A percentile compares a stretch with the other conserved stretches of the same genome.
phyloP scores from a whole-genome alignment of 2,888 invertebrate genomes.

The Himalopsyche anomala region DNA sequence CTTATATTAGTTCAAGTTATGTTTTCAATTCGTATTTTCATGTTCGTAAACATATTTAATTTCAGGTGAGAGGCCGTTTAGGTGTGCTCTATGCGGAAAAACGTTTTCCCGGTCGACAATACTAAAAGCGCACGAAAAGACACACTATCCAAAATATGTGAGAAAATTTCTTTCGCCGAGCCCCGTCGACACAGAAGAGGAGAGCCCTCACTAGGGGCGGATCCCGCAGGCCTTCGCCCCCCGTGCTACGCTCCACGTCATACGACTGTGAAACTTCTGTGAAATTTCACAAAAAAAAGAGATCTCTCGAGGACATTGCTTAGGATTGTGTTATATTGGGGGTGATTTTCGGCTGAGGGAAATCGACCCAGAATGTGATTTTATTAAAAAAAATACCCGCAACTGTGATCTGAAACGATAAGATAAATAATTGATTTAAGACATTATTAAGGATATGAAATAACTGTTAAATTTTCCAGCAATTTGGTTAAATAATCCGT shows the following conservation, averaged over 20 bases:
- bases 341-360: constrained; percentile 51
- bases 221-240: constrained; percentile 51
- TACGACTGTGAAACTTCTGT: constrained; percentile 58
- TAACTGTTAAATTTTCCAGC: constrained; percentile 63
- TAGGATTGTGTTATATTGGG: constrained; percentile 49
- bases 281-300: constrained; percentile 52
- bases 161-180: constrained; percentile 92
- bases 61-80: constrained; percentile 89
- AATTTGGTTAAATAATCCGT: constrained; percentile 58
- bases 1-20: too few relatives aligned
- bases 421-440: constrained; percentile 68
- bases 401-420: constrained; percentile 78
- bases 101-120: constrained; percentile 94
- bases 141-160: constrained; percentile 94
- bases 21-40: neutral
- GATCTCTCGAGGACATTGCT: constrained; percentile 42
- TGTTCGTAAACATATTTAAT: constrained; percentile 57
- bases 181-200: constrained; percentile 89
- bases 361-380: constrained; percentile 73
- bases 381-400: constrained; percentile 72
- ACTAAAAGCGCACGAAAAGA: constrained; percentile 94
- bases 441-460: constrained; percentile 67
- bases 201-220: constrained; percentile 83
- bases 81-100: constrained; percentile 92
- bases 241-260: constrained; percentile 32